Evolutionary conservation across 2,888 invertebrate genomes (phyloP).

Genomic region (Epistrophella euchroma): DNA sequence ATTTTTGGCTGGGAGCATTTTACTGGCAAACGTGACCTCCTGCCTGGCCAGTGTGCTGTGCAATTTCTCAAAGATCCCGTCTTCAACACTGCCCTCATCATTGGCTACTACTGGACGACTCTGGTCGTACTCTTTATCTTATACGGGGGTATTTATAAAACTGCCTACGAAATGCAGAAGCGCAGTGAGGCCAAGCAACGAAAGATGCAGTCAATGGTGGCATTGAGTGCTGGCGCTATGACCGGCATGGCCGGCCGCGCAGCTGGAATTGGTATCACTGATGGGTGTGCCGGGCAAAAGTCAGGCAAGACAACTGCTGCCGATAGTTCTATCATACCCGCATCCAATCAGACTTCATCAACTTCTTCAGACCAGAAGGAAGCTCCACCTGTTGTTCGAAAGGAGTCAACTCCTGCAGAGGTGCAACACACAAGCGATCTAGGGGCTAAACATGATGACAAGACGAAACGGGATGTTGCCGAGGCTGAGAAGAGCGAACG

Average conservation of each 20-base stretch:
- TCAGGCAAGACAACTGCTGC: slow-evolving; percentile 78
- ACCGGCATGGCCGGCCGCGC: slow-evolving; percentile 95
- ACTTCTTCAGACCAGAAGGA: slow-evolving; percentile 78
- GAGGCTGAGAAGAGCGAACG: slow-evolving; percentile 90
- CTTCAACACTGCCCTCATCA: slow-evolving; percentile 98
- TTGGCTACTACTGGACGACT: slow-evolving; percentile 99
- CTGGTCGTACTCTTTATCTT: slow-evolving; percentile 96
- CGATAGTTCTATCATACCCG: slow-evolving; percentile 77
- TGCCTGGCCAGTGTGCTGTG: slow-evolving; percentile 95
- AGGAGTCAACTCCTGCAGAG: slow-evolving; percentile 54
- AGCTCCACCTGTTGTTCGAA: slow-evolving; percentile 58
- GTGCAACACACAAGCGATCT: slow-evolving; percentile 46
- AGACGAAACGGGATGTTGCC: slow-evolving; percentile 78
- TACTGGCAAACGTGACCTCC: slow-evolving; percentile 94
- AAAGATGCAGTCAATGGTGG: slow-evolving; percentile 98
- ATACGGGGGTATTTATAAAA: slow-evolving; percentile 98
- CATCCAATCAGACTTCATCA: slow-evolving; percentile 77
- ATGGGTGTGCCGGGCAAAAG: slow-evolving; percentile 90
- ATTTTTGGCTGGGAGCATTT: slow-evolving; percentile 99
- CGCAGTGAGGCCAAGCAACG: slow-evolving; percentile 98
- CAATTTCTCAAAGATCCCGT: slow-evolving; percentile 99
- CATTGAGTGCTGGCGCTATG: slow-evolving; percentile 94
- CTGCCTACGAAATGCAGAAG: slow-evolving; percentile 98
- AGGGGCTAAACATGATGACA: slow-evolving; percentile 78
- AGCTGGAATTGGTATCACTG: slow-evolving; percentile 93